Evolutionary conservation across 2,888 invertebrate genomes (phyloP).

Genomic region (Tachina lurida): DNA sequence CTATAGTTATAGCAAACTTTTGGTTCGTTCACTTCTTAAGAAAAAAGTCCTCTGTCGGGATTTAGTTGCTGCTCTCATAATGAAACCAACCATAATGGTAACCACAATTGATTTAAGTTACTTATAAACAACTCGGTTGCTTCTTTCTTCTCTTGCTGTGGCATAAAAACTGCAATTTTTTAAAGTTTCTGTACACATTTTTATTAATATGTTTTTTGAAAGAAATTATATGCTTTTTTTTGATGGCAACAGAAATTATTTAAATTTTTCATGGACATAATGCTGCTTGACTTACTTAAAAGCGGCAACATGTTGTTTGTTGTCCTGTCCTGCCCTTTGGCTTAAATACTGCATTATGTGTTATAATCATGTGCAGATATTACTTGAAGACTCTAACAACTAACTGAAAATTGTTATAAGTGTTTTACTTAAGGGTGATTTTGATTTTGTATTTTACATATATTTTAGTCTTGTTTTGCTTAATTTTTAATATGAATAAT

Average conservation of each 20-base stretch:
- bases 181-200: conserved; percentile 43
- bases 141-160: background rate
- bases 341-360: conserved; percentile 34
- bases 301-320: conserved; percentile 59
- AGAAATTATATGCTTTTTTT: conserved; percentile 40
- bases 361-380: conserved; percentile 20
- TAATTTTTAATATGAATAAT: conserved; percentile 39
- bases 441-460: conserved; percentile 48
- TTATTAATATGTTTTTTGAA: background rate
- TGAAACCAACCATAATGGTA: conserved; percentile 24
- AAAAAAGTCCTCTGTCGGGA: background rate
- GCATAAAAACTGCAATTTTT: conserved; percentile 42
- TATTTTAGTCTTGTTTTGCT: conserved; percentile 27
- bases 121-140: conserved; percentile 68
- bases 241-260: conserved; percentile 23
- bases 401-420: conserved; percentile 32
- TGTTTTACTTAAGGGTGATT: conserved; percentile 34
- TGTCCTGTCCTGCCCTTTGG: conserved; percentile 54
- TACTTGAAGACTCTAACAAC: conserved; percentile 20
- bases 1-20: background rate
- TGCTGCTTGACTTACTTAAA: conserved; percentile 46
- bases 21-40: background rate
- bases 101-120: conserved; percentile 79
- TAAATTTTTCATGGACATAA: conserved; percentile 33
- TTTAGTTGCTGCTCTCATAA: background rate